phyloP scores from a whole-genome alignment of 2,797 vertebrate genomes.

The Thaleichthys pacificus region DNA sequence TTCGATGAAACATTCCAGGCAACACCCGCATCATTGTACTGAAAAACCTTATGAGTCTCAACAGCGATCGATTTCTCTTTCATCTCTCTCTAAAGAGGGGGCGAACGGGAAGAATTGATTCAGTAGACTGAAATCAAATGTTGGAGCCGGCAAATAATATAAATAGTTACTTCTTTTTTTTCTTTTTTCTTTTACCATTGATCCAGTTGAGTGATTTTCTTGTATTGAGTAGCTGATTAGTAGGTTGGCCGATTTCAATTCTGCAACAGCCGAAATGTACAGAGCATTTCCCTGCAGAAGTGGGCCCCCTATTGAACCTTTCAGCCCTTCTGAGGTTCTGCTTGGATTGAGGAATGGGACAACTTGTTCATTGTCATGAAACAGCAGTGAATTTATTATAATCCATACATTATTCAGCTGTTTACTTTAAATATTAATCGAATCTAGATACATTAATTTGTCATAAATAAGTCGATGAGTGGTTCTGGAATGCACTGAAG shows the following conservation, averaged over 20 bases:
- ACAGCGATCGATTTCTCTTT: not conserved
- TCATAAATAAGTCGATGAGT: not conserved
- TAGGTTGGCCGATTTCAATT: not conserved
- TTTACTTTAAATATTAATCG: not conserved
- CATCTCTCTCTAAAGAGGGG: not conserved
- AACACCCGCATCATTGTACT: not conserved
- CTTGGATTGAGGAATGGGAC: too few relatives aligned
- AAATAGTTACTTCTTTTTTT: not conserved
- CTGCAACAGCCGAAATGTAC: not conserved
- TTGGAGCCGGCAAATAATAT: not conserved
- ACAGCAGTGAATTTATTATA: not conserved
- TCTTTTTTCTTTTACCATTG: not conserved
- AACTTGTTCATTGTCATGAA: not conserved
- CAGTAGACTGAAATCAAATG: not conserved
- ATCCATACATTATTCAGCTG: not conserved
- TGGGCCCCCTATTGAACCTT: too few relatives aligned
- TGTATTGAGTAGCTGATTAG: not conserved
- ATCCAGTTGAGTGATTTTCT: not conserved
- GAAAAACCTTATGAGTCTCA: not conserved
- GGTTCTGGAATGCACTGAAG: not conserved
- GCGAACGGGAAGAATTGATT: not conserved
- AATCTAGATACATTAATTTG: not conserved
- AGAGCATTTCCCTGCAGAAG: too few relatives aligned
- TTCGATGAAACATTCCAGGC: not conserved
- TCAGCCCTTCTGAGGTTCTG: too few relatives aligned